Evolutionary conservation across 2,797 vertebrate genomes (phyloP), one percentile per base, ranked within the genome.

Genomic region (Sibirionetta formosa): DNA sequence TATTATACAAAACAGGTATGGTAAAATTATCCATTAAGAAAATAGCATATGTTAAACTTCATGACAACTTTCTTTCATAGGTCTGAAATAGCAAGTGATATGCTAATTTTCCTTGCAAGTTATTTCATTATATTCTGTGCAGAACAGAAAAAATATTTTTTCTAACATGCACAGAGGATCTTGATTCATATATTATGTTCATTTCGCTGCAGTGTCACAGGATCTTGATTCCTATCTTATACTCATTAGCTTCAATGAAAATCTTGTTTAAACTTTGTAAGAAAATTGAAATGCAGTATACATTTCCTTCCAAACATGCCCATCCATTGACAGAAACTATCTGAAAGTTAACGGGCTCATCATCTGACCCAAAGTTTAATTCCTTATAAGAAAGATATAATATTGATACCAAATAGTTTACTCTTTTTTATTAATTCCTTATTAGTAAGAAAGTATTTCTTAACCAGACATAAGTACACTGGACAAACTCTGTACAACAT

Each of bases 221-320:
- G 35, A 61, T 71, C 69, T 71, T 56, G 20, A 61, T 84, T 71
- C 35, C 9, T 80, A 17, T 38, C 27, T 85, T 82, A 61, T 33
- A 53, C 4, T 68, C 18, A 87, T 91, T 92, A 80, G 5, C n/a
- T 80, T 86, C 78, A 84, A 12, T 85, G 60, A 23, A 85, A 78
- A 73, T 89, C 38, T 82, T 79, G 68, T 89, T 92, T 89, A 84
- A 82, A 79, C 14, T 71, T 56, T 35, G 88, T 85, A 27, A 86
- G 51, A 51, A 92, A 91, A 80, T 76, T 92, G 58, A 87, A 84
- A 91, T 94, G 86, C 82, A 82, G 76, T 79, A 33, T 40, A 69
- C 27, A 26, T 73, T 89, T 87, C 33, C 19, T 89, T 91, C 31
- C 70, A 94, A 46, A 50, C 33, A 79, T 61, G 54, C 27, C 46